Evolutionary conservation across 2,888 invertebrate species (phyloP), one percentile per base, ranked within the genome.

Genomic region (Palloptera scutellata): DNA sequence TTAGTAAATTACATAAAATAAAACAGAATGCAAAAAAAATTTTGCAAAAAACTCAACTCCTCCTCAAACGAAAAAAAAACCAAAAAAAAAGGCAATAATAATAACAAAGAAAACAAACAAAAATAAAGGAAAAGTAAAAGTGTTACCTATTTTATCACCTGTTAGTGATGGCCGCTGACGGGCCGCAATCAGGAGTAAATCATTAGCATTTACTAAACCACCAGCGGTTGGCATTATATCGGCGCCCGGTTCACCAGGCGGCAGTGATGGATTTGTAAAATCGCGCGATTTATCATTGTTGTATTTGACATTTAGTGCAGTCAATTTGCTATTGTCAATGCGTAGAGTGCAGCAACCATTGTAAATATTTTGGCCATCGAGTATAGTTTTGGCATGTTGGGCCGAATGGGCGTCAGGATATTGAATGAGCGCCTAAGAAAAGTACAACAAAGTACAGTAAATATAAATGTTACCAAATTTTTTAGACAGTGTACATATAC

Each of bases 261-360:
- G 98, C 84, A 99, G 90, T 84, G 93, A 93, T 63, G 98, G 98
- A 87, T 99, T 98, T 78, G 98, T 99, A 89, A 97, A 99, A 88
- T 99, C 99, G 71, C 98, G 90, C 71, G 97, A 97, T 88, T 99
- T 99, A 88, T 99, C 99, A 87, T 99, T 99, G 89, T 99, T 99
- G 89, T 97, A 99, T 86, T 98, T 97, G 77, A 99, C 98, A 87
- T 98, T 98, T 80, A 99, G 89, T 79, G 95, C 96, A 79, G 95
- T 93, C 91, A 99, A 91, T 88, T 99, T 99, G 79, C 97, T 97
- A 88, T 97, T 99, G 87, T 99, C 98, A 86, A 99, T 98, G 86
- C 98, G 93, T 81, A 99, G 89, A 66, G 98, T 98, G 89, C 98
- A 98, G 88, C 99, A 99, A 70, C 97, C 97, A 86, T 97, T 98